Conservation (phyloP, 2,113 vertebrate genomes). For the Bubo blakistoni region DNA sequence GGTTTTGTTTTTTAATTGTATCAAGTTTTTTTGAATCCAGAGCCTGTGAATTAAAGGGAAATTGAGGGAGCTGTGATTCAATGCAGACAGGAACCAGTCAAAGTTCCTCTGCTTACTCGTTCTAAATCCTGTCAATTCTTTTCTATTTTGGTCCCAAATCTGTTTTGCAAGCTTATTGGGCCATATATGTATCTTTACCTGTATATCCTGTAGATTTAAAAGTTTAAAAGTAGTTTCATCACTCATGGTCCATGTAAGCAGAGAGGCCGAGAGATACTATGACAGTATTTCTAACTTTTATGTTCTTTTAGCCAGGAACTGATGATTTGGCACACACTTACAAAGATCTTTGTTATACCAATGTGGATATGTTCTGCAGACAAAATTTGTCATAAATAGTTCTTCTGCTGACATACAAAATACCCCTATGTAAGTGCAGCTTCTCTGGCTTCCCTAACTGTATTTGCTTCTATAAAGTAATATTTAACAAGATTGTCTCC, state of each 20-base stretch:
- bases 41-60: background rate
- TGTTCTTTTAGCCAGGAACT: background rate
- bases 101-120: constrained; percentile 48
- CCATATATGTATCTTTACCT: background rate
- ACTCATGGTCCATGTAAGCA: background rate
- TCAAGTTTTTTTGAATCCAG: background rate
- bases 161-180: background rate
- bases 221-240: background rate
- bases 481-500: background rate
- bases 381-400: background rate
- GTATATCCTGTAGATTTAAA: background rate
- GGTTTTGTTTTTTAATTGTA: background rate
- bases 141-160: constrained; percentile 7
- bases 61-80: constrained; percentile 40
- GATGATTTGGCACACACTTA: background rate
- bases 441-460: background rate
- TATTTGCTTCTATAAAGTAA: background rate
- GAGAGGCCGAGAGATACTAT: background rate
- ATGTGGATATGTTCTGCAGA: background rate
- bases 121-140: constrained; percentile 26
- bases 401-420: background rate
- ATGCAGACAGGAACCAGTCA: background rate
- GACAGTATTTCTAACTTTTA: background rate
- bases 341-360: background rate
- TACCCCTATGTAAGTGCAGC: background rate